Conservation (phyloP, 1,140 invertebrate species). For the Cotesia typhae region DNA sequence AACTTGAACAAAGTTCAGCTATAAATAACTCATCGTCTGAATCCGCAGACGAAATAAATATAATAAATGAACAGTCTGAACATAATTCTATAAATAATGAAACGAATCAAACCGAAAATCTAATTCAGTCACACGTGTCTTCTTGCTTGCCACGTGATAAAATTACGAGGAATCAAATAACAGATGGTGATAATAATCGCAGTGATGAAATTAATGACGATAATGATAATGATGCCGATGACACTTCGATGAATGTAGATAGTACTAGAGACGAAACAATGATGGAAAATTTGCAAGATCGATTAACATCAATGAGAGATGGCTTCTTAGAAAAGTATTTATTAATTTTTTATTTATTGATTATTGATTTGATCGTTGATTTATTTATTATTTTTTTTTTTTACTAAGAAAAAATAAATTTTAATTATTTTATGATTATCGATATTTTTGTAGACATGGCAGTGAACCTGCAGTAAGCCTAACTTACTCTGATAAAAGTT, state of each 20-base stretch:
- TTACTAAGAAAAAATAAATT: too few relatives aligned
- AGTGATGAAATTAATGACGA: constrained; percentile 28
- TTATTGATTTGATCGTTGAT: background rate
- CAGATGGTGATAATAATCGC: constrained; percentile 5
- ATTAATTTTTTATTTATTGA: background rate
- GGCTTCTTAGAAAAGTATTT: constrained; percentile 65
- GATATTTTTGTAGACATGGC: constrained; percentile 62
- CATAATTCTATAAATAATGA: constrained; percentile 55
- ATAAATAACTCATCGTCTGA: constrained; percentile 20
- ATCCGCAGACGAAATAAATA: constrained; percentile 9
- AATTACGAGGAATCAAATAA: constrained; percentile 32
- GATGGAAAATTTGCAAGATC: constrained; percentile 64
- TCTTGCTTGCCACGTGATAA: constrained; percentile 46
- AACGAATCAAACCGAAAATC: constrained; percentile 56
- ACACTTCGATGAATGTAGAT: constrained; percentile 34
- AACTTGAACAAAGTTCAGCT: background rate
- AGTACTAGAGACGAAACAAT: constrained; percentile 49
- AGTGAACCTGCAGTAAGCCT: constrained; percentile 70
- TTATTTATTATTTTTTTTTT: constrained; percentile 1
- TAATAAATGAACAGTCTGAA: background rate
- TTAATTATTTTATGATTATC: background rate
- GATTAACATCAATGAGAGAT: constrained; percentile 65
- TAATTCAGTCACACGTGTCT: constrained; percentile 48
- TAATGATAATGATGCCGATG: constrained; percentile 10
- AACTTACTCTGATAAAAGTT: constrained; percentile 66